Evolutionary conservation across 2,888 invertebrate species (phyloP), one percentile per base, ranked within the genome.

Genomic region (Pomacea canaliculata): DNA sequence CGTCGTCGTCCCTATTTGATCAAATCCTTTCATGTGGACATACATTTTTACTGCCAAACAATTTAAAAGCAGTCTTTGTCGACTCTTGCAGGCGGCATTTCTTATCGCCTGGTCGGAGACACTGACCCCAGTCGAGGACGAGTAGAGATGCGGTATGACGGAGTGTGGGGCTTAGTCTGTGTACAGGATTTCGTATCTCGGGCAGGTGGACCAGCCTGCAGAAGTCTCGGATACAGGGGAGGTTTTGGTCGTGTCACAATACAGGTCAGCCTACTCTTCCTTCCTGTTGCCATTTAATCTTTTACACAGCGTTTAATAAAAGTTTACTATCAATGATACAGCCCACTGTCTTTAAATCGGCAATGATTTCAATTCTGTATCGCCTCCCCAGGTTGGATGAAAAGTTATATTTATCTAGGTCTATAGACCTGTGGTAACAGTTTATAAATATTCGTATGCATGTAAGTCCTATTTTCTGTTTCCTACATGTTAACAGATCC

Each of bases 81-180:
- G 37, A 63, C 59, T 23, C 23, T 18, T 46, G 18, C 72, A 72
- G 72, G 51, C 16, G 72, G 72, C 23, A 65, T 72, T 23, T 37
- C 59, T 3, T 51, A 71, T 10, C 70, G 74, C 13, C 71, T 79
- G 46, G 56, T 76, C 65, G 76, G 76, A 56, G 68, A 76, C 63
- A 27, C 16, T 23, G 68, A 68, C 51, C 19, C 23, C 4, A 56
- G 12, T 12, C n/a, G 37, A 51, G 79, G 79, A 18, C 59, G 79
- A 27, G 73, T 79, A n/a, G 79, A 79, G 70, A 74, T 79, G 49
- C n/a, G 8, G 62, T 67, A 63, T 46, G 85, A 83, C 49, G 86
- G 85, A 19, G 76, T 77, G 1, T 87, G 85, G 82, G 88, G 88
- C 1, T 82, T 84, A 19, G 83, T 88, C 0, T 88, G 89, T 76